These are phyloP conservation scores for Myodes glareolus DNA, from an alignment of 2,113 vertebrate genomes.

Conservation along the genomic window DNA sequence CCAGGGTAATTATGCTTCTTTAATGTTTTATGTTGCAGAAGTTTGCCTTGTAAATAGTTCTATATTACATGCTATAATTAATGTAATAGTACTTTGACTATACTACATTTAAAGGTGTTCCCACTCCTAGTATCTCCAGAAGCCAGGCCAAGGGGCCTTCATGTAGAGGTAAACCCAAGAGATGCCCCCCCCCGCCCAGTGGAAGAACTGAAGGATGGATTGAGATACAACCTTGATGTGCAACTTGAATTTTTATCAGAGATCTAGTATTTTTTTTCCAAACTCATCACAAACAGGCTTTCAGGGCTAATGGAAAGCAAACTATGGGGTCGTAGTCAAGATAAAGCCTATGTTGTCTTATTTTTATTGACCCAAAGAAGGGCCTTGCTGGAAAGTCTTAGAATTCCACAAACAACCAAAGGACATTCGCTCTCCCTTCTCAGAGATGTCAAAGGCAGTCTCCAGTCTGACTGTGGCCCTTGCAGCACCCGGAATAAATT, in stretches of 20 bases:
- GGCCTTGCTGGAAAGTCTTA: not conserved
- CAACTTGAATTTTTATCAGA: not conserved
- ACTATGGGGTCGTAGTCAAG: not conserved
- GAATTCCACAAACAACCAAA: not conserved
- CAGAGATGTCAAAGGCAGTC: not conserved
- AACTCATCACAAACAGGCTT: not conserved
- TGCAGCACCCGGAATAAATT: not conserved
- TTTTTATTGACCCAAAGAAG: not conserved
- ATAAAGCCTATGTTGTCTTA: not conserved
- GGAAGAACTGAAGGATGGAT: not conserved
- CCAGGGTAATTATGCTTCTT: conserved; percentile 75
- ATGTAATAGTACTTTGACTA: conserved; percentile 75
- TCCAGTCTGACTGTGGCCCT: not conserved
- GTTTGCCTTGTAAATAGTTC: conserved; percentile 79
- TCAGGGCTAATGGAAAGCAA: not conserved
- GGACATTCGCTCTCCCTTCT: not conserved
- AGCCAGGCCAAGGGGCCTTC: conserved; percentile 33
- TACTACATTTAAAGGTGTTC: conserved; percentile 70
- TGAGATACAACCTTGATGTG: not conserved
- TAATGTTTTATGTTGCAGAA: conserved; percentile 77
- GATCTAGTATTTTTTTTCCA: not conserved
- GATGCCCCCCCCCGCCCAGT: not conserved
- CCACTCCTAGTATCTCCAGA: conserved; percentile 44
- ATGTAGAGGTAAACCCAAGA: conserved; percentile 5
- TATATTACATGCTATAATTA: conserved; percentile 78